Percentiles rank a stretch among this genome's conserved stretches.
Conservation (phyloP, 2,113 vertebrate genomes). For the Perognathus longimembris region DNA sequence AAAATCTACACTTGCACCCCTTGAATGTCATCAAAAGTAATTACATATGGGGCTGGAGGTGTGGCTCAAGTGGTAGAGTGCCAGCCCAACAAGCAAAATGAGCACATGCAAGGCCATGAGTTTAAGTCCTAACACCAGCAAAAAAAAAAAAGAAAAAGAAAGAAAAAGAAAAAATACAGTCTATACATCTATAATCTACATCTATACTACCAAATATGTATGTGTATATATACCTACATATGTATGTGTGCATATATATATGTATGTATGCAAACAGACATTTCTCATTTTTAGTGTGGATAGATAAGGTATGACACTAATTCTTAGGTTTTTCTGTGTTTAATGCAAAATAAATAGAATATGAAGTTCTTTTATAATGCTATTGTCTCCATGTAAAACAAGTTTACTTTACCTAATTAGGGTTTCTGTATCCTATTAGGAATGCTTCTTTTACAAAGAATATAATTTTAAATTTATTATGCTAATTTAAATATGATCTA, state of each 20-base stretch:
- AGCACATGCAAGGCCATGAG: too few relatives aligned
- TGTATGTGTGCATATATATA: not conserved
- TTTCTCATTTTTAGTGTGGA: not conserved
- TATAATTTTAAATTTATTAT: not conserved
- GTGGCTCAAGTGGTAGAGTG: too few relatives aligned
- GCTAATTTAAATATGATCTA: not conserved
- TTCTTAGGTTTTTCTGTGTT: slow-evolving; percentile 10
- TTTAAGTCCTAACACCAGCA: too few relatives aligned
- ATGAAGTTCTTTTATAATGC: not conserved
- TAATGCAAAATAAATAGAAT: not conserved
- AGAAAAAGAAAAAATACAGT: too few relatives aligned
- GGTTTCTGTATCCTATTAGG: not conserved
- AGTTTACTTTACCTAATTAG: not conserved
- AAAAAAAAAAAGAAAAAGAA: too few relatives aligned
- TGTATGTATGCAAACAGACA: not conserved
- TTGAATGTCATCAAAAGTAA: not conserved
- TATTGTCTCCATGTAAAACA: not conserved
- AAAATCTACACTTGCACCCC: not conserved
- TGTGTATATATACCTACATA: too few relatives aligned
- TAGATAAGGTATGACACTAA: not conserved
- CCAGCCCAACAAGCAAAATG: too few relatives aligned
- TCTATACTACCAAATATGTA: not conserved
- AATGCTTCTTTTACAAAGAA: not conserved
- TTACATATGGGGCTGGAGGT: not conserved
- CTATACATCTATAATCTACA: too few relatives aligned